Percentiles rank a stretch among this genome's conserved stretches.
phyloP scores from a whole-genome alignment of 2,113 vertebrate genomes.

The Epinephelus cyanopodus region DNA sequence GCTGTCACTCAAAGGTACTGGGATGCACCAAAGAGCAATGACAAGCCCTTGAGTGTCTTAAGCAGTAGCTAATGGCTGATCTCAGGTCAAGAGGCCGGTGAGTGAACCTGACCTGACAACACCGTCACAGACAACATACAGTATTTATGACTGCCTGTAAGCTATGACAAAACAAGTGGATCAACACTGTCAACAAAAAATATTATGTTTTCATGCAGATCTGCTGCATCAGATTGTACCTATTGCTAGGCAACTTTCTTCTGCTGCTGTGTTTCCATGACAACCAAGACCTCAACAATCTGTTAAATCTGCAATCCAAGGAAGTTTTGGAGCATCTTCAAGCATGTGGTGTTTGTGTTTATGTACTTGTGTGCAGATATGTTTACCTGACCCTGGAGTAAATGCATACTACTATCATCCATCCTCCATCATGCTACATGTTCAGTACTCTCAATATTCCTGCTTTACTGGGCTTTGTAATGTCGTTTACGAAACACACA shows the following conservation, averaged over 20 bases:
- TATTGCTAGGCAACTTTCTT: conserved; percentile 51
- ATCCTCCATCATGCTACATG: background rate
- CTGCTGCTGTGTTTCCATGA: conserved; percentile 74
- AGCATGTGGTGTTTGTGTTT: background rate
- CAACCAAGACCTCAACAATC: conserved; percentile 60
- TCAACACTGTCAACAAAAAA: conserved; percentile 10
- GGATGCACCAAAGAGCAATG: background rate
- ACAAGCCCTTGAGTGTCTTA: background rate
- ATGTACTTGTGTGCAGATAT: background rate
- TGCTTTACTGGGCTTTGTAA: conserved; percentile 18
- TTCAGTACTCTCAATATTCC: background rate
- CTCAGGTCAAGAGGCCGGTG: background rate
- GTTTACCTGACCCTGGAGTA: background rate
- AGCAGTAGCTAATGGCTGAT: background rate
- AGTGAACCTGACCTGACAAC: conserved; percentile 1
- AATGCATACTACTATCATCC: background rate
- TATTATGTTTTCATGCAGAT: conserved; percentile 2
- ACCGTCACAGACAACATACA: background rate
- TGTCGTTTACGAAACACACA: conserved; percentile 37
- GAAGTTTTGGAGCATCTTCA: background rate
- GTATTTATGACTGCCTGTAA: conserved; percentile 32
- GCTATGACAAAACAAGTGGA: conserved; percentile 29
- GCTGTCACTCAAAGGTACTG: conserved; percentile 48
- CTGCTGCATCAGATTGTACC: background rate
- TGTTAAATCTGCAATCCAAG: conserved; percentile 13